Evolutionary conservation across 2,797 vertebrate genomes (phyloP).

Genomic region (Falco berigora): DNA sequence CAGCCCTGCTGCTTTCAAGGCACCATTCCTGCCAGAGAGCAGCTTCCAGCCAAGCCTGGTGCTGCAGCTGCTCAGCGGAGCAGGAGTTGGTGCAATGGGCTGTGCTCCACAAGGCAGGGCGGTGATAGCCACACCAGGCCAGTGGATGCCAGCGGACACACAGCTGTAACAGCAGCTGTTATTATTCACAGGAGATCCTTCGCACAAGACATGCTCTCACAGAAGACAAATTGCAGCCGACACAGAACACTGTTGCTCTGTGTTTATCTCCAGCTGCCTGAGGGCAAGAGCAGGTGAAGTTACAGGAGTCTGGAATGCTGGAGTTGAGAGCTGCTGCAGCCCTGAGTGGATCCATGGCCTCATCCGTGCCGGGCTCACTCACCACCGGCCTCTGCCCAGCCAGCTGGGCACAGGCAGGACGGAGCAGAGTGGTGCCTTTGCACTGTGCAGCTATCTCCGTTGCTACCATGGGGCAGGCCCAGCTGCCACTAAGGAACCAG

Average conservation of each 20-base stretch:
- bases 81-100: background rate
- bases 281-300: background rate
- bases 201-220: background rate
- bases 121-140: accelerated
- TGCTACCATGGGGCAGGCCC: background rate
- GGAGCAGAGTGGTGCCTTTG: background rate
- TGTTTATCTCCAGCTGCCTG: conserved; percentile 18
- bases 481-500: background rate
- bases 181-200: background rate
- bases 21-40: accelerated
- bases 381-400: background rate
- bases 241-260: background rate
- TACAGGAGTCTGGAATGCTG: background rate
- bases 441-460: background rate
- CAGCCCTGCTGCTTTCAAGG: background rate
- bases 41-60: background rate
- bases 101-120: background rate
- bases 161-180: background rate
- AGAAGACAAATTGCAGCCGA: conserved; percentile 11
- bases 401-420: accelerated
- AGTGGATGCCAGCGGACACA: background rate
- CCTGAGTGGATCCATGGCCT: accelerated
- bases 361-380: background rate
- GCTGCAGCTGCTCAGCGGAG: background rate
- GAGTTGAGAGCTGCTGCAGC: background rate